Evolutionary conservation across 2,113 vertebrate species (phyloP).

Genomic region (Brachyhypopomus occidentalis): DNA sequence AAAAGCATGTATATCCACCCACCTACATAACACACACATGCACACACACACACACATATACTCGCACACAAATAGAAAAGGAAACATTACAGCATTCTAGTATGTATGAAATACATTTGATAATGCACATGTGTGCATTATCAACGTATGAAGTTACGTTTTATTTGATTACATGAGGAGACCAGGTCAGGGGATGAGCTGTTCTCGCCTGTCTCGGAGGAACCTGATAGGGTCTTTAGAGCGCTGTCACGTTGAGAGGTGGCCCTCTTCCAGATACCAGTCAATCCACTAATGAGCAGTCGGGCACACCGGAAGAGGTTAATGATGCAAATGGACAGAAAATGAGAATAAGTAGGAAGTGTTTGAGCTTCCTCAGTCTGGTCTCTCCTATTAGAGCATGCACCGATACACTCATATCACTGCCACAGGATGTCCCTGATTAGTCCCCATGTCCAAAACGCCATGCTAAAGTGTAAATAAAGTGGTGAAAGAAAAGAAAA

Average conservation of each 20-base stretch:
- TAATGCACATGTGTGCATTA: constrained; percentile 23
- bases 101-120: constrained; percentile 4
- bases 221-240: constrained; percentile 46
- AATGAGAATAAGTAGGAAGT: constrained; percentile 29
- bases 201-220: constrained; percentile 15
- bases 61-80: too few species aligned
- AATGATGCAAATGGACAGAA: constrained; percentile 43
- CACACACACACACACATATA: too few species aligned
- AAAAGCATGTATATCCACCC: too few species aligned
- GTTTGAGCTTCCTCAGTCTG: constrained; percentile 14
- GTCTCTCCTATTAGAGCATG: constrained; percentile 32
- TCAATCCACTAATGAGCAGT: constrained; percentile 43
- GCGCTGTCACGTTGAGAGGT: neutral
- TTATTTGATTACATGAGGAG: constrained; percentile 57
- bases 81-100: neutral
- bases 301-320: constrained; percentile 26
- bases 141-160: constrained; percentile 65
- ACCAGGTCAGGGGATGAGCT: constrained; percentile 28
- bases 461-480: neutral
- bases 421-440: constrained; percentile 29
- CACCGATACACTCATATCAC: constrained; percentile 32
- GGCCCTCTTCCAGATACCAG: constrained; percentile 42
- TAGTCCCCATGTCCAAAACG: neutral
- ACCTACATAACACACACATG: too few species aligned
- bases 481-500: neutral